Evolutionary conservation across 2,888 invertebrate species (phyloP).

Genomic region (Ecliptopera silaceata): DNA sequence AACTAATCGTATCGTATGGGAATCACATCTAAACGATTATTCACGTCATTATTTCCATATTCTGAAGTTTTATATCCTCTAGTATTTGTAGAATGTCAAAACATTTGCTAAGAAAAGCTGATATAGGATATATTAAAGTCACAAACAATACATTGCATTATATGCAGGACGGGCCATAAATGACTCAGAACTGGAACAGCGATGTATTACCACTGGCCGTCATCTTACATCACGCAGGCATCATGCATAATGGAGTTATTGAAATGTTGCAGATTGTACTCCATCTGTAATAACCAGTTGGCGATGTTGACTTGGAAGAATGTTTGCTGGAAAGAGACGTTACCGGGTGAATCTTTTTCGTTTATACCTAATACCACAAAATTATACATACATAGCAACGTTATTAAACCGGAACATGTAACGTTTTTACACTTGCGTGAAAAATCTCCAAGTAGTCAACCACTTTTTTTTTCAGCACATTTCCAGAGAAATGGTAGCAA

Average conservation of each 20-base stretch:
- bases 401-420: too few relatives aligned
- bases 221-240: conserved; percentile 22
- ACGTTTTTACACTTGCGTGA: background rate
- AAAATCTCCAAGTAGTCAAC: background rate
- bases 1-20: too few relatives aligned
- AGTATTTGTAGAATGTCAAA: too few relatives aligned
- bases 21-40: too few relatives aligned
- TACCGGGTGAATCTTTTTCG: background rate
- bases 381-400: too few relatives aligned
- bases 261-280: conserved; percentile 20
- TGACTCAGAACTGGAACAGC: conserved; percentile 20
- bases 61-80: too few relatives aligned
- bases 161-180: conserved; percentile 9
- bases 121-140: background rate
- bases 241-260: conserved; percentile 38
- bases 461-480: too few relatives aligned
- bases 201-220: conserved; percentile 13
- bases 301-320: conserved; percentile 8
- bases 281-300: conserved; percentile 5
- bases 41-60: too few relatives aligned
- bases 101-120: too few relatives aligned
- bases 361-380: too few relatives aligned
- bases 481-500: background rate
- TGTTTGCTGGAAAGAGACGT: conserved; percentile 6
- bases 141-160: conserved; percentile 1